Evolutionary conservation across 1,140 invertebrate species (phyloP), one percentile per base, ranked within the genome.

Genomic region (Gerris buenoi): DNA sequence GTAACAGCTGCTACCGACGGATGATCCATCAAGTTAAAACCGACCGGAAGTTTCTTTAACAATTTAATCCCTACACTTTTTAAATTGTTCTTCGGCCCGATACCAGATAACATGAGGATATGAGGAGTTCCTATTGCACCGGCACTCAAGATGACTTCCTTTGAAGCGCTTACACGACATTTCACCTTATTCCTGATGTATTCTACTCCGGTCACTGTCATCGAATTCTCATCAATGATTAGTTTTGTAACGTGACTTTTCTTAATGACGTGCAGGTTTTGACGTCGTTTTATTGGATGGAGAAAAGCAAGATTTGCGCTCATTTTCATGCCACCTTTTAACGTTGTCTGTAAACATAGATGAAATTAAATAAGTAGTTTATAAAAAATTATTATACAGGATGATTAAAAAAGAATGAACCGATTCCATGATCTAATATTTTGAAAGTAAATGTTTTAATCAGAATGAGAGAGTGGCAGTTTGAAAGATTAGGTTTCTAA

Each of bases 21-120:
- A 70, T 90, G 89, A 76, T 90, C 88, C 73, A 88, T 86, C 0
- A 93, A 79, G 75, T 92, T 92, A 65, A 85, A 81, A 0, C 91
- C 91, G 0, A 92, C 88, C 0, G 85, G 86, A 0, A 90, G 77
- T 73, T 90, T 82, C 67, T 82, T 77, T n/a, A 87, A 69, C 1
- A 83, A 77, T 0, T 75, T 66, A 27, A 88, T 85, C 22, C 75
- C 75, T 1, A 79, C 68, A 13, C 70, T 71, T 18, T 72, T 58
- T 0, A 87, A 74, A 69, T 86, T 79, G 22, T 66, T 63, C 13
- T 25, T 63, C 22, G 68, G 86, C 84, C 2, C 87, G 86, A 90
- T 81, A n/a, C 89, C 89, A 1, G 87, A 89, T 0, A 89, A 71
- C 81, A 89, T 84, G 0, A 91, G 74, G 18, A 91, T 67, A 71